Conservation (phyloP, 64 coral and sea anemone genomes). For the Actinia equina region DNA sequence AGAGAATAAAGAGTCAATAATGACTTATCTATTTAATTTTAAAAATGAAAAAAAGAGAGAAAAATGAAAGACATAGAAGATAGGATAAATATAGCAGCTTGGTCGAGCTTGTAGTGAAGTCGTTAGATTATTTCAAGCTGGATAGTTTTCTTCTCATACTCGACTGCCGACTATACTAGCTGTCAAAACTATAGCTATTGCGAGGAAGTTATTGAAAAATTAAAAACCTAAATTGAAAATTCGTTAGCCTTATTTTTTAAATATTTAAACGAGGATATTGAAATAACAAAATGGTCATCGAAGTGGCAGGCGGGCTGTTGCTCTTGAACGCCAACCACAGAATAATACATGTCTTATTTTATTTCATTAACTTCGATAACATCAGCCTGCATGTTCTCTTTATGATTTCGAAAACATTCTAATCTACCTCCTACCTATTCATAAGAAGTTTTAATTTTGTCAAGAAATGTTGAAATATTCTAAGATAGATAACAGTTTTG, state of each 20-base stretch:
- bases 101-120: not conserved
- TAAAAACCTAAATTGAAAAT: not conserved
- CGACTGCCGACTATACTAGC: not conserved
- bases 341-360: not conserved
- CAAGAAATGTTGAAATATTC: not conserved
- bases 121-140: not conserved
- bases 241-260: conserved; percentile 13
- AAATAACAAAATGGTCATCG: conserved; percentile 8
- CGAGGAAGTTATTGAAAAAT: not conserved
- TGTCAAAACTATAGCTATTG: not conserved
- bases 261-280: not conserved
- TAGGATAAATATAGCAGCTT: not conserved
- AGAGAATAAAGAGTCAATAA: not conserved
- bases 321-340: not conserved
- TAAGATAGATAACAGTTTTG: not conserved
- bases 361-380: conserved; percentile 12
- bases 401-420: conserved; percentile 1
- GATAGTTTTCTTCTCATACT: not conserved
- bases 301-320: not conserved
- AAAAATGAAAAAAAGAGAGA: not conserved
- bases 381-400: not conserved
- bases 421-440: conserved; percentile 4
- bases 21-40: not conserved
- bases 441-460: not conserved
- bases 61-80: not conserved